phyloP scores from a whole-genome alignment of 2,797 vertebrate species.

The Meriones psammophilus region DNA sequence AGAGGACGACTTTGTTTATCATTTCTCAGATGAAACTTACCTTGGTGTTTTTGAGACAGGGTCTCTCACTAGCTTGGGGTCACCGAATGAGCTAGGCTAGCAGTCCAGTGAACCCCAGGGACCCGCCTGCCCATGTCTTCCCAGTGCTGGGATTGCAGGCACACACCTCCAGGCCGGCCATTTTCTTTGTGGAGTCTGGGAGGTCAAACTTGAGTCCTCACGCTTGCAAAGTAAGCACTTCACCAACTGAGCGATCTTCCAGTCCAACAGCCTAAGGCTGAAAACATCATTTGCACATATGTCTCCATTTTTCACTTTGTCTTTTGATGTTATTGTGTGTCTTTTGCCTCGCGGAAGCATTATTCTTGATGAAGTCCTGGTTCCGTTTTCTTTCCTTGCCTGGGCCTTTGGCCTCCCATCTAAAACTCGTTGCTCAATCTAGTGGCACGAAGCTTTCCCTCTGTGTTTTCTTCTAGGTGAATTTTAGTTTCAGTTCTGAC shows the following conservation, averaged over 20 bases:
- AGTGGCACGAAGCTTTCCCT: neutral
- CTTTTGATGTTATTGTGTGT: neutral
- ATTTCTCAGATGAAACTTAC: neutral
- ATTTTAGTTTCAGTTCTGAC: neutral
- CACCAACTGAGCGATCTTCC: neutral
- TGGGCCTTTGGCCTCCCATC: neutral
- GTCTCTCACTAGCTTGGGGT: neutral
- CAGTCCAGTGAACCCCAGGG: neutral
- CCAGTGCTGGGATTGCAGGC: neutral
- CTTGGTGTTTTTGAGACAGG: neutral
- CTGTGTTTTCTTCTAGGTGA: neutral
- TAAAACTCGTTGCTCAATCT: neutral
- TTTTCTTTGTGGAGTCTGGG: neutral
- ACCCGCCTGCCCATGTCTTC: neutral
- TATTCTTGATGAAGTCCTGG: neutral
- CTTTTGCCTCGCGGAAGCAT: slow-evolving; percentile 4
- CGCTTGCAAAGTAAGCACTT: neutral
- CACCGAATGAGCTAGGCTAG: neutral
- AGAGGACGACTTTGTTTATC: neutral
- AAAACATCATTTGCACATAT: neutral
- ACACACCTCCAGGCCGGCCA: neutral
- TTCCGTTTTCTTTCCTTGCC: neutral
- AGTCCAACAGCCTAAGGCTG: neutral
- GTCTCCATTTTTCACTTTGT: neutral
- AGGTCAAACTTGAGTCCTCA: neutral